A percentile compares a stretch with the other conserved stretches of the same genome.
These are phyloP conservation scores for Heliopora coerulea DNA, from an alignment of 92 coral and sea anemone species.

Conservation along the genomic window DNA sequence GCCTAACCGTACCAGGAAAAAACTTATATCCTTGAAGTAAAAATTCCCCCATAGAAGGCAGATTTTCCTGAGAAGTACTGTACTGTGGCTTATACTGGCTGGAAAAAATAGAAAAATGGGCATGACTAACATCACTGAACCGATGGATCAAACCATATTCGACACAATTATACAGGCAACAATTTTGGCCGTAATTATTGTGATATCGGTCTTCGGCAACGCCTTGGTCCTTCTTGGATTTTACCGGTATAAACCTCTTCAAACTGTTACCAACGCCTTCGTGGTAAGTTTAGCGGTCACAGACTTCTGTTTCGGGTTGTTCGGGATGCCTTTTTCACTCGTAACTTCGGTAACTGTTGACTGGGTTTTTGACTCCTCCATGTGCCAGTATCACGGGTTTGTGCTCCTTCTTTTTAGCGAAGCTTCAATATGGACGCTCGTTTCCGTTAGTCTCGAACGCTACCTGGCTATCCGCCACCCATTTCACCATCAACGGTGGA, in stretches of 20 bases:
- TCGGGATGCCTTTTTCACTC: conserved; percentile 82
- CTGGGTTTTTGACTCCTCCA: conserved; percentile 65
- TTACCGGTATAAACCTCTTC: conserved; percentile 61
- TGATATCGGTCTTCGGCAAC: conserved; percentile 59
- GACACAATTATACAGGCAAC: conserved; percentile 56
- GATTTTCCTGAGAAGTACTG: too few relatives aligned
- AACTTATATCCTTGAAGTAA: too few relatives aligned
- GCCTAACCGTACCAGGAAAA: too few relatives aligned
- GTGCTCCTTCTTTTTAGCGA: conserved; percentile 66
- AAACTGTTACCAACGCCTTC: conserved; percentile 78
- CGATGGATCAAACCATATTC: conserved; percentile 21
- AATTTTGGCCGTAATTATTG: conserved; percentile 56
- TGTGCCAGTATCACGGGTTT: conserved; percentile 70
- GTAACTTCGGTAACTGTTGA: conserved; percentile 62
- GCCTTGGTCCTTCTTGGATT: conserved; percentile 60
- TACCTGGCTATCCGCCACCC: conserved; percentile 72
- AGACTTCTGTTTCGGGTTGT: conserved; percentile 61
- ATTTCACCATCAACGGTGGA: conserved; percentile 52
- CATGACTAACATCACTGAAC: conserved; percentile 19
- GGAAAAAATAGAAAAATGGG: neutral
- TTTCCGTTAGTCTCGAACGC: conserved; percentile 75
- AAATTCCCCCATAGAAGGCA: too few relatives aligned
- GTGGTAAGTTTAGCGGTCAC: conserved; percentile 68
- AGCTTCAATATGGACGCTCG: conserved; percentile 72
- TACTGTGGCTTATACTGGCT: too few relatives aligned